Base-by-base conservation (phyloP, 2,888 invertebrate genomes). In the Oscheius myriophilus region DNA sequence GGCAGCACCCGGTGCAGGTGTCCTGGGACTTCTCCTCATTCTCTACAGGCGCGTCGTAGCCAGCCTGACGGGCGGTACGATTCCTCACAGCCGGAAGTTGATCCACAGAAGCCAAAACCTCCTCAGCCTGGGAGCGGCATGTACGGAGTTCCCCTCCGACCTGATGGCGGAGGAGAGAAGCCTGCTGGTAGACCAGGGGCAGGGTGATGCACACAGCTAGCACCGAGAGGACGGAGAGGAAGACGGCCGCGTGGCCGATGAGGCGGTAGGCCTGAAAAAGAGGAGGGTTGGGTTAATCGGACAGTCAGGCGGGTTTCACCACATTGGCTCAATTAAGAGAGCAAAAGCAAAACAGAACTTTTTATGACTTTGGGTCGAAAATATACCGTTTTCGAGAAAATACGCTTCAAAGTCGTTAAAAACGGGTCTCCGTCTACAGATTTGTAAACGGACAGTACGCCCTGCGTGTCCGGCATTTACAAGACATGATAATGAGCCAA, bases 1-100 rank as follows among this genome's bases (percentile, higher is more conserved):
- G 70, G 70, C 80, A 80, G 72, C 81, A 82, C 33, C 72, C 72
- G 16, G 67, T 63, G 25, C 18, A 26, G n/a, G 54, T 49, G 21
- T 26, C 73, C 14, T 49, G 57, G 39, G 26, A 33, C 64, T 21
- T 49, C 42, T 39, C 68, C 71, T 43, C 69, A 69, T 39, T 59
- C 14, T 58, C 42, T 4, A 33, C 70, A 58, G 72, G 69, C 16
- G 70, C 49, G 58, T 70, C 78, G 69, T 77, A 75, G 63, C 73
- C 72, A 25, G 76, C 77, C 72, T 80, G 80, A 73, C 82, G 78
- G 51, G 76, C 76, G 46, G 78, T 75, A 39, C 82, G 73, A n/a
- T 63, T 63, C 9, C 42, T 12, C 9, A 41, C 26, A 41, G 52
- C 63, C 21, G 63, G 63, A 33, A 63, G 18, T 12, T 41, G 53